Evolutionary conservation across 2,113 vertebrate genomes (phyloP).

Genomic region (Pimephales promelas): DNA sequence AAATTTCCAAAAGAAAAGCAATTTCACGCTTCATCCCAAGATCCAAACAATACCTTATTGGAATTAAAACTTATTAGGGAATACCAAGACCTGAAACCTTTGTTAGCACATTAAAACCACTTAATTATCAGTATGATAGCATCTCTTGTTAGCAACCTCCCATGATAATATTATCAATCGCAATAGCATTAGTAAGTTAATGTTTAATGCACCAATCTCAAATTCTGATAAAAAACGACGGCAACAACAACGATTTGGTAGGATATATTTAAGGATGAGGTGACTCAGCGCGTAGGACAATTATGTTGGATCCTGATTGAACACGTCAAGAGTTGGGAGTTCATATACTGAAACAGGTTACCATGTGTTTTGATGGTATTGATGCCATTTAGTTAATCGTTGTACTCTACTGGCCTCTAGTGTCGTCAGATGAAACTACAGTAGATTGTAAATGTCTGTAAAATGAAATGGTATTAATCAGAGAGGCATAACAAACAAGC

Average conservation of each 20-base stretch:
- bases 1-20: slow-evolving; percentile 33
- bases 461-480: not conserved
- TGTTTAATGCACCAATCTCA: not conserved
- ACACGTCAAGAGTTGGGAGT: not conserved
- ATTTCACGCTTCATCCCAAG: slow-evolving; percentile 36
- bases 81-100: not conserved
- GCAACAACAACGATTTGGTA: not conserved
- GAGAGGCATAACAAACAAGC: not conserved
- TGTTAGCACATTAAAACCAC: not conserved
- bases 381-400: not conserved
- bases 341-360: not conserved
- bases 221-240: not conserved
- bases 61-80: not conserved
- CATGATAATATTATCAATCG: not conserved
- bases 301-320: not conserved
- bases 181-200: too few relatives aligned
- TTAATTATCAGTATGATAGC: slow-evolving; percentile 16
- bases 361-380: not conserved
- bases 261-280: not conserved
- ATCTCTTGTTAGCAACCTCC: not conserved
- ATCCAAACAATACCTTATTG: slow-evolving; percentile 25
- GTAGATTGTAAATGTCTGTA: not conserved
- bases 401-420: slow-evolving; percentile 40
- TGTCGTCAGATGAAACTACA: not conserved
- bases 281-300: not conserved